A percentile compares a stretch with the other conserved stretches of the same genome.
Conservation (phyloP, 2,113 vertebrate genomes). For the Ceuthmochares aereus region DNA sequence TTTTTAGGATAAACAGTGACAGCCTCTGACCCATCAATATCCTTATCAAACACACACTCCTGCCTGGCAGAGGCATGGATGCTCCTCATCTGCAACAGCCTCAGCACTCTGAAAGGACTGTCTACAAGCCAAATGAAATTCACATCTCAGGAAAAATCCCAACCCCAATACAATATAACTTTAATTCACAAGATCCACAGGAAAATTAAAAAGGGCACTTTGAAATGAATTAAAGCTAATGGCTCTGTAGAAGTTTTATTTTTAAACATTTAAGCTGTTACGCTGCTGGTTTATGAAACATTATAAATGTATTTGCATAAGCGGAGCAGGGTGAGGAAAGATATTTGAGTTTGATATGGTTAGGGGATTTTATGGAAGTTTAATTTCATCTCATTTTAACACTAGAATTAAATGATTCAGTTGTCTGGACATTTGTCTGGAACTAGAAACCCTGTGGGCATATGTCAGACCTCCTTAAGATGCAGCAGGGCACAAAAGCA, state of each 20-base stretch:
- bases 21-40: slow-evolving; percentile 1
- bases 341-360: not conserved
- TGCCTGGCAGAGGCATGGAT: not conserved
- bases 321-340: not conserved
- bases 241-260: slow-evolving; percentile 10
- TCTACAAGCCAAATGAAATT: not conserved
- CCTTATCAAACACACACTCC: not conserved
- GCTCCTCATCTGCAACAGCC: not conserved
- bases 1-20: not conserved
- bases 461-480: not conserved
- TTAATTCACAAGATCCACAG: not conserved
- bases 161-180: not conserved
- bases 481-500: not conserved
- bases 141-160: not conserved
- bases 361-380: slow-evolving; percentile 1
- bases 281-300: slow-evolving; percentile 11
- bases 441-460: not conserved
- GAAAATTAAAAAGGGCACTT: not conserved
- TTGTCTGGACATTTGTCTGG: not conserved
- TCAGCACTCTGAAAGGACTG: not conserved
- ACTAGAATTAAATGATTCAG: not conserved
- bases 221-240: not conserved
- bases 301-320: slow-evolving; percentile 37
- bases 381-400: slow-evolving; percentile 37
- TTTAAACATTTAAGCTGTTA: slow-evolving; percentile 1